Conservation (phyloP, 2,797 vertebrate genomes). For the Hylomyscus alleni region DNA sequence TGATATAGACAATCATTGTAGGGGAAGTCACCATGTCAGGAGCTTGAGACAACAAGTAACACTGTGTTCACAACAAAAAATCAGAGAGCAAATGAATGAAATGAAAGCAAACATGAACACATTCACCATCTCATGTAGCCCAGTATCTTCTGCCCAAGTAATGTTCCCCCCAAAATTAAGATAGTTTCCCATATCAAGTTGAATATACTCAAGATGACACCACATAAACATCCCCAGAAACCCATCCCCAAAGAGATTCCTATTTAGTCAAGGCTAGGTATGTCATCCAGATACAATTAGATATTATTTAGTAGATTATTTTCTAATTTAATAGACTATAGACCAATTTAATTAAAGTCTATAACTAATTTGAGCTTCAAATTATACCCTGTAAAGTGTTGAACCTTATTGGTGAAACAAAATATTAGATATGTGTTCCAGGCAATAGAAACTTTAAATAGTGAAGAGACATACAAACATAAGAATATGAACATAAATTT, state of each 20-base stretch:
- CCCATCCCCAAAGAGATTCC: not conserved
- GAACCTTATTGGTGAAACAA: not conserved
- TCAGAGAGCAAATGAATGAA: too few relatives aligned
- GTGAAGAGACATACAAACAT: not conserved
- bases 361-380: constrained; percentile 15
- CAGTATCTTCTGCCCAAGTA: not conserved
- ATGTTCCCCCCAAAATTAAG: not conserved
- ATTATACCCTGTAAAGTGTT: not conserved
- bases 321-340: not conserved
- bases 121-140: not conserved
- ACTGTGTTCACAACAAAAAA: not conserved
- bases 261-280: not conserved
- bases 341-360: not conserved
- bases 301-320: not conserved
- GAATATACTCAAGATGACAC: not conserved
- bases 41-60: not conserved
- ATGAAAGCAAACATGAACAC: too few relatives aligned
- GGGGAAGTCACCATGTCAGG: not conserved
- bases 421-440: not conserved
- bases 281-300: not conserved
- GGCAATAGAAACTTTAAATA: not conserved
- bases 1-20: too few relatives aligned
- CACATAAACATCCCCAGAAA: not conserved
- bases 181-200: not conserved
- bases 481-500: constrained; percentile 9